Percentiles rank a stretch among this genome's conserved stretches.
Conservation (phyloP, 2,888 invertebrate genomes). For the Lydus trimaculatus region DNA sequence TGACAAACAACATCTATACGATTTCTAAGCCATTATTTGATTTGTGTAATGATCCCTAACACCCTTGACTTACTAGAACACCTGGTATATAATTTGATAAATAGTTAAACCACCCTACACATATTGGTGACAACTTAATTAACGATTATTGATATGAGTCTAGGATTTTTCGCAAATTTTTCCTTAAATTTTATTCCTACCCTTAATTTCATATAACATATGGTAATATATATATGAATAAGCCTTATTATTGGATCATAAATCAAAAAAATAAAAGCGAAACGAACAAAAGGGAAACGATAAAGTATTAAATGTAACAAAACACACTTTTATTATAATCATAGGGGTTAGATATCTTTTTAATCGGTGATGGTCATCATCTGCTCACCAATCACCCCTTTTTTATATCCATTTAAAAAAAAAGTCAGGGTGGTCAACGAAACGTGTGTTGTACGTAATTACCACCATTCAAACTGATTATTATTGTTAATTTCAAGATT, state of each 20-base stretch:
- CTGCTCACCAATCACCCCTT: neutral
- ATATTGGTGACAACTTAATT: neutral
- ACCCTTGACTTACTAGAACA: neutral
- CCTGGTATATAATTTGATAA: neutral
- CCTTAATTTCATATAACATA: no score
- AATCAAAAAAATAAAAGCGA: neutral
- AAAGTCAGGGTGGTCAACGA: neutral
- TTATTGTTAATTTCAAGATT: neutral
- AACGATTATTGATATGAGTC: neutral
- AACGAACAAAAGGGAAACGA: neutral
- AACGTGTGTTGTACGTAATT: no score
- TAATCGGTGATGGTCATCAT: neutral
- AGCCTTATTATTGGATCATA: neutral
- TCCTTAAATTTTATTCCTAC: no score
- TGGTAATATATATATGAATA: neutral
- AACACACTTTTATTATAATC: neutral
- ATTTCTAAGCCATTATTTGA: neutral
- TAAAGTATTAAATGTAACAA: no score
- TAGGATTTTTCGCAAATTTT: neutral
- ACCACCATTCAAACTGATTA: neutral
- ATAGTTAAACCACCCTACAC: neutral
- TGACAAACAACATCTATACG: no score
- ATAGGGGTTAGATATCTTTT: neutral
- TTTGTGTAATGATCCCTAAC: neutral
- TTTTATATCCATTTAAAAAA: neutral